Evolutionary conservation across 2,888 invertebrate genomes (phyloP), one percentile per base, ranked within the genome.

Genomic region (Labia minor): DNA sequence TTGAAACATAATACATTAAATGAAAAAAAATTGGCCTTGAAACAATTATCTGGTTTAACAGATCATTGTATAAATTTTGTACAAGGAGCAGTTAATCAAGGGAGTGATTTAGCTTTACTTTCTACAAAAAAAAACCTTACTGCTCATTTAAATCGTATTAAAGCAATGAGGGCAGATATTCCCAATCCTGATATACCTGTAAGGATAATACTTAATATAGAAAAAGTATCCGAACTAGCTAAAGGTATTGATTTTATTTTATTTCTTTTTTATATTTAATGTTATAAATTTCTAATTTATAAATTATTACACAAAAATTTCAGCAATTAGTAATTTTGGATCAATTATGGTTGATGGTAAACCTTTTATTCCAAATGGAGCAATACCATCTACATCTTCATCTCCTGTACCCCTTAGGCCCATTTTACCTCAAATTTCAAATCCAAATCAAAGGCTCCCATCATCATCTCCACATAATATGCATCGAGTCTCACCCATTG

Each of bases 61-160:
- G 92, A 93, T 79, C 92, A 95, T 80, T 92, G 92, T 77, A 88
- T 93, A 72, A 84, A 86, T 71, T 93, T 94, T 79, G 91, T 92
- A 67, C 85, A 86, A 74, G 84, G 85, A 72, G 91, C 91, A 26
- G 80, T 94, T 64, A 86, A 86, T 37, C 86, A 86, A 72, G 91
- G 91, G 70, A 88, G 88, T 72, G 92, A 93, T 77, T 88, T 89
- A 78, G 92, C 92, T 62, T 82, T 93, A 73, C 80, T 93, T 70
- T 88, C 88, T 76, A 87, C 88, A 78, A 92, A 92, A 82, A 88
- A 87, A 67, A 77, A 77, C 63, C 76, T 80, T 10, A 85, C 86
- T 64, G 82, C 83, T 71, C 90, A 91, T 79, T 81, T 91, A 73
- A 89, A 89, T 78, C 83, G 90, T 75, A 86, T 92, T 74, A 92